phyloP scores from a whole-genome alignment of 2,797 vertebrate species.

The Gobionotothen gibberifrons region DNA sequence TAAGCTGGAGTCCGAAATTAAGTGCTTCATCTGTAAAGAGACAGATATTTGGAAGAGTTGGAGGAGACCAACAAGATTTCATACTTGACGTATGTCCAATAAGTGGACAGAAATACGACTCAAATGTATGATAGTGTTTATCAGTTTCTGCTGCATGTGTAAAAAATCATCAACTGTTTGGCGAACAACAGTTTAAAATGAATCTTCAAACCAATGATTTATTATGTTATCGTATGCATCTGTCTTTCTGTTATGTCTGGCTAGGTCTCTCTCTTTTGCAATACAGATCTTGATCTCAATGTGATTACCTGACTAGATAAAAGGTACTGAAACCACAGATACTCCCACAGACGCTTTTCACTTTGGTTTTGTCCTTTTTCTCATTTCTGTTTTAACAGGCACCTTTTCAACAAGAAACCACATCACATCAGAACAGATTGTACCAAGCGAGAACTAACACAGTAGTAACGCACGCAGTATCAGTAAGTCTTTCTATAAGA shows the following conservation, averaged over 20 bases:
- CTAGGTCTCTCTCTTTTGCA: not conserved
- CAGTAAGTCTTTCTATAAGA: not conserved
- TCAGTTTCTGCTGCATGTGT: not conserved
- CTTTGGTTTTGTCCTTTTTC: constrained; percentile 20
- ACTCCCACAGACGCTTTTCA: constrained; percentile 46
- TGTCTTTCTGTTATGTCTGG: not conserved
- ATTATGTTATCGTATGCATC: not conserved
- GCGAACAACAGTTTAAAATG: not conserved
- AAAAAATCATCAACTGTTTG: not conserved
- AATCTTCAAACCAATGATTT: not conserved
- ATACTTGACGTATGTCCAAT: not conserved
- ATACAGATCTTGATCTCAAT: not conserved
- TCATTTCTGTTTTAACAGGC: constrained; percentile 46
- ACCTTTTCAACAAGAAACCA: constrained; percentile 16
- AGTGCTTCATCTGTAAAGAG: too few species aligned
- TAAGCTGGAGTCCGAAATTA: too few species aligned
- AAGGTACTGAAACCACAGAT: constrained; percentile 33
- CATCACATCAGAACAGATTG: not conserved
- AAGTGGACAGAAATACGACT: not conserved
- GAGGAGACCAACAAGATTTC: not conserved
- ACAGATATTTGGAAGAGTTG: not conserved
- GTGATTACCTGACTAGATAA: constrained; percentile 7
- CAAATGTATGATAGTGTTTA: not conserved
- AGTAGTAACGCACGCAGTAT: not conserved
- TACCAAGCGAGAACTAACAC: not conserved